Evolutionary conservation across 2,888 invertebrate species (phyloP), one percentile per base, ranked within the genome.

Genomic region (Latrodectus elegans): DNA sequence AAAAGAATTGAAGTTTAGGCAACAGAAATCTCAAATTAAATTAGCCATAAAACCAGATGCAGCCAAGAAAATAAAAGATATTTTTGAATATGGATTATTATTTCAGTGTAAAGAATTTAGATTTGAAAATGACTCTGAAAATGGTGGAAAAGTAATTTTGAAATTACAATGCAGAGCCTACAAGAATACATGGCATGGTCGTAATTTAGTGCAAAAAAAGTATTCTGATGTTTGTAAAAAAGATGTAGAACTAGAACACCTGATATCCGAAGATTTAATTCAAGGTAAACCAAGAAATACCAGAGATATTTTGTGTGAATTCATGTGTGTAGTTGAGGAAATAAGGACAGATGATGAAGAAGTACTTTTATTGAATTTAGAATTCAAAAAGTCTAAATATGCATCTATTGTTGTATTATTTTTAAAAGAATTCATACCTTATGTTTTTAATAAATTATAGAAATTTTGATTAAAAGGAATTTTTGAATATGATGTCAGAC

Each of bases 341-440:
- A 26, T 60, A 8, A 14, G 11, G 8, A 10, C 72, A 14, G 49
- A 78, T 71, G 14, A 17, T 67, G 55, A 26, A 68, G 26, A n/a
- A 67, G 53, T 53, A 22, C 11, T 78, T 9, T 53, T 67, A 22
- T 53, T 84, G 14, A 26, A 22, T 55, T 60, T 84, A 17, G 53
- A 22, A 67, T 78, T 84, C 53, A 78, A 67, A 14, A 38, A 68
- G 53, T 17, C 52, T 38, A 65, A 78, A 38, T 51, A 14, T 49
- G 26, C 67, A 8, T 72, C 64, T 12, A 53, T 72, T 49, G n/a
- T 78, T 55, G 68, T 67, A 4, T 49, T 78, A 78, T 84, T 84
- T 78, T 74, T 84, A 73, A 84, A 84, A 74, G 84, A 84, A 78
- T 84, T 55, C 55, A 55, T 84, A 15, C 84, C 84, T 55, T 3